Base-by-base conservation (phyloP, 1,140 invertebrate species). In the Drosophila oshimai region DNA sequence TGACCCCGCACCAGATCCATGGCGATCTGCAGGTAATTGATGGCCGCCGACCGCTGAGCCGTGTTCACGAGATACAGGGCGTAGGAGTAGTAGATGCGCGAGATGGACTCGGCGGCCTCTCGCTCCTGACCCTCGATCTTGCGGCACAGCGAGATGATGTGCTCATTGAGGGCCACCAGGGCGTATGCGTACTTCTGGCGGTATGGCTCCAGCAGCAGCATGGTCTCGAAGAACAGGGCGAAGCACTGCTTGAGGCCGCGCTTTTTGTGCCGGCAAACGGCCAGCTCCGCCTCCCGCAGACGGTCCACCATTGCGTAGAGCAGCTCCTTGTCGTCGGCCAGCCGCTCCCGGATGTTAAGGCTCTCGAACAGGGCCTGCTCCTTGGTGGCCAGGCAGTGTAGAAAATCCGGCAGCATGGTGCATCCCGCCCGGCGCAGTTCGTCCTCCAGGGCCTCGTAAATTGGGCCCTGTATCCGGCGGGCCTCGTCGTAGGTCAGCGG, bases 61-160 rank as follows among this genome's bases (percentile, higher is more conserved):
- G 17, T 45, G 6, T 36, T 33, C 2, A 68, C 53, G 20, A 73
- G 55, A 18, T 72, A 76, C 3, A 42, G 5, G 18, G 74, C 81
- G n/a, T 73, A 89, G 2, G 39, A 50, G 17, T 79, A 72, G 44
- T 87, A 89, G 28, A 89, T 89, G 28, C 87, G 81, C 0, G 87
- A 61, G 4, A 89, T 75, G 42, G 67, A 75, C 28, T 89, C 87
- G 17, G 37, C 41, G 4, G 87, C 65, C 9, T 79, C 87, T 0
- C 51, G 39, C n/a, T 88, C 77, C 37, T 79, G 41, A 0, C 55
- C 70, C 9, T 58, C 55, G 6, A 89, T 61, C 5, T 61, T 60
- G 57, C 69, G 76, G 31, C 80, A 89, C 28, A 89, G 31, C 0
- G 67, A 77, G 7, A 87, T 74, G 6, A 89, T 54, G 18, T 79